Base-by-base conservation (phyloP, 2,797 vertebrate species). In the Anabacerthia variegaticeps region DNA sequence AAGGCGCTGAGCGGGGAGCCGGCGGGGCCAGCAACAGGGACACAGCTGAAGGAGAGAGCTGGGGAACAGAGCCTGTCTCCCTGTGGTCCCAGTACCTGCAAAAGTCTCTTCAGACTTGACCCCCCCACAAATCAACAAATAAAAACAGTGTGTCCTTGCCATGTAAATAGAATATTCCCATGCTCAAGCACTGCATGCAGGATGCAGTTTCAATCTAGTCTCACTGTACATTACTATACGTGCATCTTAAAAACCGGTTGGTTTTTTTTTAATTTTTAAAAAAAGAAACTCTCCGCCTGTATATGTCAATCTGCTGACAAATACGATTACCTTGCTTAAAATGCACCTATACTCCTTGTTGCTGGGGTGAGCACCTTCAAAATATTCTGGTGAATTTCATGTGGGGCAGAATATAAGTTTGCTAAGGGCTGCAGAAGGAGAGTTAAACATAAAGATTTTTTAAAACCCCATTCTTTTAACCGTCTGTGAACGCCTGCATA, bases 11-110 rank as follows among this genome's bases (percentile, higher is more conserved):
- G 66, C 14, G 19, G 12, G 28, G 39, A 41, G 41, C 49, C 0
- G 5, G n/a, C 0, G 0, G 27, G 20, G 20, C 15, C 10, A 12
- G 63, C 19, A 12, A 8, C 1, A 15, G 48, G 37, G 36, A 41
- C 8, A 5, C 1, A 2, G 43, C 41, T 21, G 14, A 12, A 46
- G 46, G 27, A 74, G 20, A 74, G 20, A 4, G 1, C 48, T 58
- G 39, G 21, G 39, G 7, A 51, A 19, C 0, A 0, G 8, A 30
- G 32, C 14, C 15, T 37, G 27, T 4, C 61, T 36, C 2, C 0
- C 8, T 8, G 21, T 0, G 0, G 3, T 10, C 37, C 62, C 24
- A 26, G 39, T 32, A 32, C n/a, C 36, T 4, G 10, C 9, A 28
- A 2, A 36, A 41, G 7, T 12, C 62, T 21, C 4, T 0, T 49